Base-by-base conservation (phyloP, 1,140 invertebrate species). In the Pararge aegeria region DNA sequence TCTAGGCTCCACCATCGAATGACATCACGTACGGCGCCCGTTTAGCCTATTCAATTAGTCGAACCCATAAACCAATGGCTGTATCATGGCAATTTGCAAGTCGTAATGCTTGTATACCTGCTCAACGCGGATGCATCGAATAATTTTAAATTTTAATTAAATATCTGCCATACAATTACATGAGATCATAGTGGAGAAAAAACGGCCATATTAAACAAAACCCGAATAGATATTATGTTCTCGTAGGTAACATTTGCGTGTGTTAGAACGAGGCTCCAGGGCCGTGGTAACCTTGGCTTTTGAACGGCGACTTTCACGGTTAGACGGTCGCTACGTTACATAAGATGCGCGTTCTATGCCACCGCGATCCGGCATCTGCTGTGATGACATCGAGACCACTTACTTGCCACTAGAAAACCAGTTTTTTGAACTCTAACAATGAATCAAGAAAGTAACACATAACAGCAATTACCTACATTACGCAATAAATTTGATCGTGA, bases 291-390 rank as follows among this genome's bases (percentile, higher is more conserved):
- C 87, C 87, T 89, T 89, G 87, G 84, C 84, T 89, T 85, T 87
- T 87, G 86, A 89, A 81, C 75, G 84, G 82, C 74, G 80, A 89
- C 87, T 89, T 89, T 89, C 87, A 89, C 84, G 87, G 84, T 89
- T 87, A 87, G 84, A 83, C 83, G 78, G 77, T 61, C 78, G 78
- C 51, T 64, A 34, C 40, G 73, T 87, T 87, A 86, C 81, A 86
- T 86, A 86, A 89, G 83, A 88, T 83, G 82, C 56, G 75, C 79
- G 71, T 49, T 60, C 56, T 55, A 51, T 61, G 53, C 65, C 66
- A 58, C 68, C 72, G 66, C 64, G 67, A 61, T 66, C 68, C 64
- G 69, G 64, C 78, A 77, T 78, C 77, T 78, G 70, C 71, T 70
- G 50, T 82, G 79, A 84, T 84, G 85, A 81, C 79, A 85, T 78